These are phyloP conservation scores for Heliconius hermathena DNA, from an alignment of 1,140 invertebrate species.

Conservation along the genomic window DNA sequence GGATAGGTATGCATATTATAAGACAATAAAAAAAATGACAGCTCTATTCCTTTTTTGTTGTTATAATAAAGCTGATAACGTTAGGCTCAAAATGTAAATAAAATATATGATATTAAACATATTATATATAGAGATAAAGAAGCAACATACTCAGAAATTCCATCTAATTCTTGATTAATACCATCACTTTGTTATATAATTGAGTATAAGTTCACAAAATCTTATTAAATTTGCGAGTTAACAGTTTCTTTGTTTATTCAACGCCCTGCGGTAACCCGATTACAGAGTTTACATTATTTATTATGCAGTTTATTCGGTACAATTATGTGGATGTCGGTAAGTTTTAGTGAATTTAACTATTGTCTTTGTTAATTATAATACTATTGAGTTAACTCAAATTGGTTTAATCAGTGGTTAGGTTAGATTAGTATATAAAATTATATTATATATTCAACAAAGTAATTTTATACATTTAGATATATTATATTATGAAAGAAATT, in stretches of 20 bases:
- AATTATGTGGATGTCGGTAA: slow-evolving; percentile 31
- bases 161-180: slow-evolving; percentile 1
- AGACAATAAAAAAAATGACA: too few relatives aligned
- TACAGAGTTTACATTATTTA: slow-evolving; percentile 39
- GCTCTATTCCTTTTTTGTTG: too few relatives aligned
- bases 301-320: slow-evolving; percentile 37
- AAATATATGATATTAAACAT: not conserved
- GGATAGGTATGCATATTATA: not conserved
- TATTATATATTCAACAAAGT: not conserved
- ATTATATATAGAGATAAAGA: not conserved
- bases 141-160: not conserved
- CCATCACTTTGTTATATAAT: slow-evolving; percentile 10
- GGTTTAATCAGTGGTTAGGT: slow-evolving; percentile 19
- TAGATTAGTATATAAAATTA: not conserved
- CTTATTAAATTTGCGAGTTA: slow-evolving; percentile 34
- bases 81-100: too few relatives aligned
- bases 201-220: slow-evolving; percentile 19
- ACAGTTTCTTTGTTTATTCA: slow-evolving; percentile 43
- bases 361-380: slow-evolving; percentile 24
- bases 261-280: slow-evolving; percentile 38
- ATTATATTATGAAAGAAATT: too few relatives aligned
- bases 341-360: slow-evolving; percentile 29
- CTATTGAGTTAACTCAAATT: slow-evolving; percentile 28
- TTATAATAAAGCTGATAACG: too few relatives aligned
- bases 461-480: too few relatives aligned